These are phyloP conservation scores for Melitaea cinxia DNA, from an alignment of 1,140 invertebrate genomes.

Conservation along the genomic window DNA sequence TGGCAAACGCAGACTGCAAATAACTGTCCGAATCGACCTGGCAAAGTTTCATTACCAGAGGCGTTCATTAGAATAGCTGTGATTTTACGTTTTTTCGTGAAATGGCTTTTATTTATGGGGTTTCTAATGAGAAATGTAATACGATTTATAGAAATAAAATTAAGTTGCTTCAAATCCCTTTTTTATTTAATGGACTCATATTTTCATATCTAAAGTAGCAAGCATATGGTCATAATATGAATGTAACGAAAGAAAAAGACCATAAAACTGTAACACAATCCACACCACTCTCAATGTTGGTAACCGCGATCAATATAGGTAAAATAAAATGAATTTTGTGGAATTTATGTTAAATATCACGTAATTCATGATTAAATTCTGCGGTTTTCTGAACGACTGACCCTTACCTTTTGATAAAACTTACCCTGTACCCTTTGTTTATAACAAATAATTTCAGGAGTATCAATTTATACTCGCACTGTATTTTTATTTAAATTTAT, in stretches of 20 bases:
- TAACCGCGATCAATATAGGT: background rate
- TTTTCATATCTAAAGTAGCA: too few relatives aligned
- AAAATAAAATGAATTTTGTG: background rate
- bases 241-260: background rate
- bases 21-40: conserved; percentile 23
- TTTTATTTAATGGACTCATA: too few relatives aligned
- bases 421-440: background rate
- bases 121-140: conserved; percentile 5
- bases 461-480: background rate
- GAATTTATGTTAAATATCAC: background rate
- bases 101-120: conserved; percentile 1
- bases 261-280: too few relatives aligned
- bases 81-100: conserved; percentile 3
- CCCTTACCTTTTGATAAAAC: background rate
- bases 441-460: background rate
- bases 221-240: too few relatives aligned
- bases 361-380: background rate
- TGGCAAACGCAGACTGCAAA: conserved; percentile 26
- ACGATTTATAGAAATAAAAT: background rate
- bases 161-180: background rate
- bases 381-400: background rate
- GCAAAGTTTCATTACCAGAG: conserved; percentile 22
- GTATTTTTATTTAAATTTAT: background rate
- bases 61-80: conserved; percentile 19
- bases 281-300: too few relatives aligned